phyloP scores from a whole-genome alignment of 37 sponge, comb jelly and placozoan species.

The Axinella damicornis region DNA sequence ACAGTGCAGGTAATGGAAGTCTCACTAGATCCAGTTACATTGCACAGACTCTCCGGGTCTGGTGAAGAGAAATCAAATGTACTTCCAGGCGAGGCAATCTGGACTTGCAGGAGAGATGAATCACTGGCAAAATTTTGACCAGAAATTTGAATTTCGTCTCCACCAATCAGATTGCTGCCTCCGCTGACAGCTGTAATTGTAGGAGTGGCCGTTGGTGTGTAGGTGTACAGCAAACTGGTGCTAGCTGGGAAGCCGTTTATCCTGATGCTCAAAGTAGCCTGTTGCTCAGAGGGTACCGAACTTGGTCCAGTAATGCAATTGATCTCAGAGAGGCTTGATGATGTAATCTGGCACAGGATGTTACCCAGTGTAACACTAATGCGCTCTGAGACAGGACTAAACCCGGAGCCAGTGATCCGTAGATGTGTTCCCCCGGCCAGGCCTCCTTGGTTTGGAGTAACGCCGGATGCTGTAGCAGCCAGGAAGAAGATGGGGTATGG shows the following conservation, averaged over 20 bases:
- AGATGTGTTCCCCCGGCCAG: constrained; percentile 70
- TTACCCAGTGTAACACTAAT: constrained; percentile 55
- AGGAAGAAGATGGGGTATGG: constrained; percentile 49
- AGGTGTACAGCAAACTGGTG: constrained; percentile 24
- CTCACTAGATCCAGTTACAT: constrained; percentile 3
- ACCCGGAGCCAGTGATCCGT: constrained; percentile 60
- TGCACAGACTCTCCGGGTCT: constrained; percentile 1
- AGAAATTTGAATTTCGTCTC: constrained; percentile 42
- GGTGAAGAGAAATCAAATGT: background rate
- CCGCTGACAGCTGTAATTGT: constrained; percentile 15
- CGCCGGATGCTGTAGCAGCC: constrained; percentile 11
- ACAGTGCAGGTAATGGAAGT: constrained; percentile 42
- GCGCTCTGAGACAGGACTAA: constrained; percentile 32
- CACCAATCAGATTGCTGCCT: constrained; percentile 18
- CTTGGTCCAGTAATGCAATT: constrained; percentile 38
- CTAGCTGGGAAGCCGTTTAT: constrained; percentile 48
- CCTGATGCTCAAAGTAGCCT: constrained; percentile 6
- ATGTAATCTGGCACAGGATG: constrained; percentile 26
- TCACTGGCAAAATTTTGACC: constrained; percentile 38
- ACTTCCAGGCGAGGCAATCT: background rate
- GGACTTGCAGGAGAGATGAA: background rate
- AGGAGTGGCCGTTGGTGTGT: constrained; percentile 46
- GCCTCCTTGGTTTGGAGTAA: constrained; percentile 62
- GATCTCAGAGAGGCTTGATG: constrained; percentile 40
- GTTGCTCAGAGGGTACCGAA: background rate